phyloP scores from a whole-genome alignment of 2,797 vertebrate genomes.

The Euthynnus affinis region DNA sequence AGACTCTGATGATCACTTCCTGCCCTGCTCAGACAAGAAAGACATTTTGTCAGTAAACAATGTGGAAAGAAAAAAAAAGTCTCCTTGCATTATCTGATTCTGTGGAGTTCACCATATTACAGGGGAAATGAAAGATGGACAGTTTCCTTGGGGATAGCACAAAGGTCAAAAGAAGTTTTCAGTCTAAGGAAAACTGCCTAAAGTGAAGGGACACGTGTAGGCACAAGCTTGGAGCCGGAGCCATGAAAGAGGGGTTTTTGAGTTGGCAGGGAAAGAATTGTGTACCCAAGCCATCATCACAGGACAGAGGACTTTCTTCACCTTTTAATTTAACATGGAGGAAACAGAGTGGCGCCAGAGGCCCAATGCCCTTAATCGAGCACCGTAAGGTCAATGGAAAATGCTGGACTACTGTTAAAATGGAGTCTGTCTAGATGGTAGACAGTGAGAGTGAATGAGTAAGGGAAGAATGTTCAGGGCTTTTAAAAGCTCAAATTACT shows the following conservation, averaged over 20 bases:
- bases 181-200: conserved; percentile 43
- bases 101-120: conserved; percentile 65
- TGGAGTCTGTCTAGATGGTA: conserved; percentile 57
- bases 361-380: conserved; percentile 83
- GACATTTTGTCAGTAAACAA: conserved; percentile 72
- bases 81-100: conserved; percentile 65
- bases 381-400: conserved; percentile 83
- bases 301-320: conserved; percentile 84
- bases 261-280: conserved; percentile 58
- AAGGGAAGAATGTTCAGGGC: conserved; percentile 63
- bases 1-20: conserved; percentile 62
- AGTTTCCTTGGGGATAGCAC: conserved; percentile 55
- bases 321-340: conserved; percentile 87
- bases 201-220: conserved; percentile 58
- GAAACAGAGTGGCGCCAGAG: conserved; percentile 81
- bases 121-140: conserved; percentile 69
- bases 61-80: conserved; percentile 31
- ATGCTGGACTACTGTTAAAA: conserved; percentile 68
- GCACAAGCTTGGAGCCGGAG: conserved; percentile 46
- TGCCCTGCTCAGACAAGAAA: conserved; percentile 57
- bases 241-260: conserved; percentile 57
- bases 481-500: conserved; percentile 80
- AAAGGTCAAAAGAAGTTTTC: conserved; percentile 67
- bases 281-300: conserved; percentile 72
- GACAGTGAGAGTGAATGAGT: conserved; percentile 67